Percentiles rank a stretch among this genome's conserved stretches.
These are phyloP conservation scores for Coelopa pilipes DNA, from an alignment of 2,888 invertebrate species.

Conservation along the genomic window DNA sequence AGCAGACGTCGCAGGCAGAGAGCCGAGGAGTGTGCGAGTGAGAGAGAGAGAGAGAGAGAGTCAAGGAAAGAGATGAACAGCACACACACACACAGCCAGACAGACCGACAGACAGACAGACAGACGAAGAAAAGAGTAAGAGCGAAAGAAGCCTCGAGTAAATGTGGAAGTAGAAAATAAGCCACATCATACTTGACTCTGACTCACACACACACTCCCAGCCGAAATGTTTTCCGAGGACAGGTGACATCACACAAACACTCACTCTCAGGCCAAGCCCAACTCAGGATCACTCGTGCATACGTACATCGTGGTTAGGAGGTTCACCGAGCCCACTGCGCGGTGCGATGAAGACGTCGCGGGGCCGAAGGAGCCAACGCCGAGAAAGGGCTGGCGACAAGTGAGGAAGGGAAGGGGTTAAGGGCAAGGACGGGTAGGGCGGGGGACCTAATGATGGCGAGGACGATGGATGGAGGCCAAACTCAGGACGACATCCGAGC, in stretches of 20 bases:
- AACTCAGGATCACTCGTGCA: not conserved
- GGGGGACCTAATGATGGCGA: slow-evolving; percentile 1
- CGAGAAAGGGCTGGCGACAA: not conserved
- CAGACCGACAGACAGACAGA: not conserved
- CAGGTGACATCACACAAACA: not conserved
- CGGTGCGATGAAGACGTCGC: not conserved
- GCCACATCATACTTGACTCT: slow-evolving; percentile 11
- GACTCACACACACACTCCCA: not conserved
- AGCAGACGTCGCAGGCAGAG: not conserved
- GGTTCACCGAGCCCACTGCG: too few species aligned
- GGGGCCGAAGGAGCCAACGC: not conserved
- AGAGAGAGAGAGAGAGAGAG: too few species aligned
- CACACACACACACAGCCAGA: not conserved
- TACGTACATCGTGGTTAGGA: too few species aligned
- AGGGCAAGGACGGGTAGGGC: not conserved
- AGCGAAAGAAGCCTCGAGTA: not conserved
- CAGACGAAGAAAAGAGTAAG: not conserved
- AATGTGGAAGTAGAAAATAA: not conserved
- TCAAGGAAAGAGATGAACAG: too few species aligned
- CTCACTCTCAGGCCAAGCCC: not conserved
- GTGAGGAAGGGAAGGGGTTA: not conserved
- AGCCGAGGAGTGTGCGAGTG: too few species aligned
- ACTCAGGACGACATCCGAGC: too few species aligned
- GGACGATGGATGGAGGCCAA: slow-evolving; percentile 1
- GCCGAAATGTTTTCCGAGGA: not conserved